Conservation (phyloP, 2,888 invertebrate genomes). For the Coleophora flavipennella region DNA sequence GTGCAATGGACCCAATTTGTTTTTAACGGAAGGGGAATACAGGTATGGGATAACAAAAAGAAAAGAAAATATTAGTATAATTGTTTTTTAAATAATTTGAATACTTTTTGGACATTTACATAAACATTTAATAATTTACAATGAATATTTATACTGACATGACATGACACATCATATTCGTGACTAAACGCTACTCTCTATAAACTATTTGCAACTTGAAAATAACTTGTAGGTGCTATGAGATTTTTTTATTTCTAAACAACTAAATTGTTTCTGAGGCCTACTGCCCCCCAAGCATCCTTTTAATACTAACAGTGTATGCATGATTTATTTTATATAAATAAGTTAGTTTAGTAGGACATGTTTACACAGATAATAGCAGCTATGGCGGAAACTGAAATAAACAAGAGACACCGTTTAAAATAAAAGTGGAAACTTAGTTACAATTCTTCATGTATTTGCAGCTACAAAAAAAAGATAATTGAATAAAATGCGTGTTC, state of each 20-base stretch:
- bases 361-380: constrained; percentile 55
- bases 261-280: constrained; percentile 58
- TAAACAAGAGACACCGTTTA: constrained; percentile 32
- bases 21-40: constrained; percentile 25
- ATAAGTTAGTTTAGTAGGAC: constrained; percentile 55
- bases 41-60: constrained; percentile 56
- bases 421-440: constrained; percentile 28
- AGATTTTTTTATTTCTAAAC: constrained; percentile 54
- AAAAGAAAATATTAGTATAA: constrained; percentile 61
- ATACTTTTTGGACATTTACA: constrained; percentile 74
- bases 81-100: constrained; percentile 72
- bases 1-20: no score
- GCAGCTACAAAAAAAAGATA: constrained; percentile 35
- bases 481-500: constrained; percentile 56
- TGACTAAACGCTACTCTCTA: constrained; percentile 65
- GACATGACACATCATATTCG: constrained; percentile 68
- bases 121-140: constrained; percentile 74
- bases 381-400: constrained; percentile 46
- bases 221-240: constrained; percentile 65
- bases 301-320: constrained; percentile 67
- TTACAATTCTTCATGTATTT: constrained; percentile 34
- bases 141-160: constrained; percentile 72
- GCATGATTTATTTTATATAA: constrained; percentile 67
- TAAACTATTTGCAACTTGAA: constrained; percentile 66
- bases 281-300: constrained; percentile 59